Evolutionary conservation across 1,140 invertebrate genomes (phyloP), one percentile per base, ranked within the genome.

Genomic region (Tetragonula clypearis): DNA sequence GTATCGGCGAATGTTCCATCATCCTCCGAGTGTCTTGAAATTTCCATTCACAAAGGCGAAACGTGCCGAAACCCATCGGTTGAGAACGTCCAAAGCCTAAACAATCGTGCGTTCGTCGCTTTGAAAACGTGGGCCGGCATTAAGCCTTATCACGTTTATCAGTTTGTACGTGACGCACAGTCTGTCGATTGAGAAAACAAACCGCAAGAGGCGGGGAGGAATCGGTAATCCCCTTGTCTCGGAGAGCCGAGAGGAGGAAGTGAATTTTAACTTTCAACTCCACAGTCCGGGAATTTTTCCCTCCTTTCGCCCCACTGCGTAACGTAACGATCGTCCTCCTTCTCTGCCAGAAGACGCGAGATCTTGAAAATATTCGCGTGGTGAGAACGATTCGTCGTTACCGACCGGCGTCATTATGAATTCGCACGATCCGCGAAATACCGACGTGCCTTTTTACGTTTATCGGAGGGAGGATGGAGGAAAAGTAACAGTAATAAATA

Each of bases 401-500:
- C 65, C 17, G 11, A 3, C 19, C 53, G 17, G 8, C 30, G 49
- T 49, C 65, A 79, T 75, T 80, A 75, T 78, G 75, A 79, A 56
- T 75, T 41, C 26, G 56, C 72, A 86, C 79, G 87, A 77, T 73
- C 62, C 82, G 77, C 81, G 56, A 84, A 81, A 89, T 77, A 82
- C 80, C 58, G 62, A n/a, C 15, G 14, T 53, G 72, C 69, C 41
- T 58, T 53, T 78, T 79, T 80, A 68, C 75, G 72, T 72, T 41
- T 41, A 66, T 66, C 65, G 65, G 17, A 62, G 35, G 41, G 41
- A 41, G 41, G 41, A 41, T 0, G 41, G 8, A 8, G 41, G 41
- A 9, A 56, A 12, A 56, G 79, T 81, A 58, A 84, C 72, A 35
- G 86, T 77, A 87, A 90, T 89, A 90, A 87, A 86, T 86, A 90